These are phyloP conservation scores for Epizoanthus rinbou DNA, from an alignment of 92 coral and sea anemone species.

Conservation along the genomic window DNA sequence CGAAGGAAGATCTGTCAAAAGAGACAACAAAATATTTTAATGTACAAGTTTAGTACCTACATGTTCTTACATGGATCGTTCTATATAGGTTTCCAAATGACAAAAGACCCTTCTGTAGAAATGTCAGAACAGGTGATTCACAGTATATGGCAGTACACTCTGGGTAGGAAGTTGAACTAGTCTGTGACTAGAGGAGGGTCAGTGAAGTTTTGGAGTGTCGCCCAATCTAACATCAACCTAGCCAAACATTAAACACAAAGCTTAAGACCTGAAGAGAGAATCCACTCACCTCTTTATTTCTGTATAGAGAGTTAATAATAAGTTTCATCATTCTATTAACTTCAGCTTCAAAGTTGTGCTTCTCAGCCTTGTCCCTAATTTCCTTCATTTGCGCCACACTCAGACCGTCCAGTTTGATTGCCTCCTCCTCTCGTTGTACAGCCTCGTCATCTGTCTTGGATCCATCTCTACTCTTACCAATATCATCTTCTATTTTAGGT, in stretches of 20 bases:
- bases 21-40: background rate
- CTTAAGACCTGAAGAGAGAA: background rate
- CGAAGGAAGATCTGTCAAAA: constrained; percentile 89
- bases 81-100: no score
- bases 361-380: constrained; percentile 95
- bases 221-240: background rate
- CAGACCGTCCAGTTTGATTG: constrained; percentile 94
- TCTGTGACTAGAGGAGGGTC: no score
- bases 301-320: constrained; percentile 94
- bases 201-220: no score
- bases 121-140: no score
- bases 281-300: constrained; percentile 91
- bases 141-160: no score
- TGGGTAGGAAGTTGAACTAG: no score
- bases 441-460: constrained; percentile 98
- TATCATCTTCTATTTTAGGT: constrained; percentile 96
- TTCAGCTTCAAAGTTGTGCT: constrained; percentile 96
- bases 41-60: no score
- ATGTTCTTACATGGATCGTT: no score
- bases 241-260: background rate
- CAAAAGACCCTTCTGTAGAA: no score
- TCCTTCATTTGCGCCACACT: constrained; percentile 99
- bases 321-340: constrained; percentile 99
- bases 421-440: constrained; percentile 95
- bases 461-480: constrained; percentile 96